Percentiles rank a stretch among this genome's conserved stretches.
Conservation (phyloP, 2,797 vertebrate genomes). For the Premnoplex brunnescens region DNA sequence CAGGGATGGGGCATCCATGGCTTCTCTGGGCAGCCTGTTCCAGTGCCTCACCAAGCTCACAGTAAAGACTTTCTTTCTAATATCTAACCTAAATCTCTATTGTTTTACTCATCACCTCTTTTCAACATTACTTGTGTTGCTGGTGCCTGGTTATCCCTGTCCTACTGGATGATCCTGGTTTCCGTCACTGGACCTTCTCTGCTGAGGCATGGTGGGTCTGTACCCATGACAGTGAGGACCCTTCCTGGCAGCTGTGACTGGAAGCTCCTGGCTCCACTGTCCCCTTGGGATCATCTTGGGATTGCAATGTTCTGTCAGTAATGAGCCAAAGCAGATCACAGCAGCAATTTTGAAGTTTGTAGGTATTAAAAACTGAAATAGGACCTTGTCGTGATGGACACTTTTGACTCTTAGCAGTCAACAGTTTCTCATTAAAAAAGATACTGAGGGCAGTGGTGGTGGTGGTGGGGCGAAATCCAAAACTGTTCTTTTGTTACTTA, state of each 20-base stretch:
- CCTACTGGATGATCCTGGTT: background rate
- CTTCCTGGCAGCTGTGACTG: background rate
- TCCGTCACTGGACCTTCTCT: background rate
- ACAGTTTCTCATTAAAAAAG: background rate
- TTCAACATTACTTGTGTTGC: background rate
- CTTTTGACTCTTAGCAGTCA: background rate
- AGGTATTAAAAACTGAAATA: background rate
- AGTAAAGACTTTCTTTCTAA: background rate
- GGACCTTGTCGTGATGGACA: background rate
- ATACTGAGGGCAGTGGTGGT: too few relatives aligned
- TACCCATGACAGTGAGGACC: fast-evolving
- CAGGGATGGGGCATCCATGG: background rate
- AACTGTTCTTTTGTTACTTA: background rate
- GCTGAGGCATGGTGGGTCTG: fast-evolving
- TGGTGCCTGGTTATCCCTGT: background rate
- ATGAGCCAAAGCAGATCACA: fast-evolving
- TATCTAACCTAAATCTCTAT: background rate
- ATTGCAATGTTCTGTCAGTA: background rate
- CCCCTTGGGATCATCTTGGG: fast-evolving
- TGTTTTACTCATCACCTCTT: background rate
- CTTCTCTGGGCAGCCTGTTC: background rate
- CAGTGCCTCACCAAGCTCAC: background rate
- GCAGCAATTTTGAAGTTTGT: background rate
- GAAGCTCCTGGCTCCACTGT: fast-evolving
- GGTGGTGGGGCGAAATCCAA: background rate